A percentile compares a stretch with the other conserved stretches of the same genome.
phyloP scores from a whole-genome alignment of 1,140 invertebrate genomes.

The Drosophila busckii region DNA sequence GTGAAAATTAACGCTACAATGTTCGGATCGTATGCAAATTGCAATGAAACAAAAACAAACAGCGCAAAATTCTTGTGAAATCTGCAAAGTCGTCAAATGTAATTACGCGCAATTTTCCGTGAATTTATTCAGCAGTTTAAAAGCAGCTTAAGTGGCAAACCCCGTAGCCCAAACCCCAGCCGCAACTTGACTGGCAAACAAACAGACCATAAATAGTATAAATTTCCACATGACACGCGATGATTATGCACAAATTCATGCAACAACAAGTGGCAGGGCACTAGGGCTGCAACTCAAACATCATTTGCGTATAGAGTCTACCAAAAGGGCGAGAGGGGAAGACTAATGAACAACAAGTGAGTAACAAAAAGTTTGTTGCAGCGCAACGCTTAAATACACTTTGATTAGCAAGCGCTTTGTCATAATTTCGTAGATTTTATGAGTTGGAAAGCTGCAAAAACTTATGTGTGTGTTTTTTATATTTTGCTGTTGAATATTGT shows the following conservation, averaged over 20 bases:
- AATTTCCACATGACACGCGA: constrained; percentile 77
- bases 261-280: constrained; percentile 47
- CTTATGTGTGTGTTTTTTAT: too few species aligned
- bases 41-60: constrained; percentile 10
- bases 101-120: constrained; percentile 72
- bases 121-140: constrained; percentile 65
- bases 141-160: constrained; percentile 44
- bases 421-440: too few species aligned
- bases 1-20: constrained; percentile 13
- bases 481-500: too few species aligned
- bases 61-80: constrained; percentile 62
- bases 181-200: constrained; percentile 35
- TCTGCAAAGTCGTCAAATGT: constrained; percentile 61
- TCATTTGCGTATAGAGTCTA: constrained; percentile 45
- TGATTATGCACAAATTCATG: constrained; percentile 72
- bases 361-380: too few species aligned
- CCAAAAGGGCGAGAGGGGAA: too few species aligned
- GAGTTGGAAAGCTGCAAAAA: too few species aligned
- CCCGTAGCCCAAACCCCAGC: neutral
- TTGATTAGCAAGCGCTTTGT: too few species aligned
- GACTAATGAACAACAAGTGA: too few species aligned
- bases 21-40: constrained; percentile 48
- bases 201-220: constrained; percentile 77
- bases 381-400: too few species aligned
- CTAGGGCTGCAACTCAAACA: constrained; percentile 40